Conservation (phyloP, 2,888 invertebrate genomes). For the Pinctada fucata region DNA sequence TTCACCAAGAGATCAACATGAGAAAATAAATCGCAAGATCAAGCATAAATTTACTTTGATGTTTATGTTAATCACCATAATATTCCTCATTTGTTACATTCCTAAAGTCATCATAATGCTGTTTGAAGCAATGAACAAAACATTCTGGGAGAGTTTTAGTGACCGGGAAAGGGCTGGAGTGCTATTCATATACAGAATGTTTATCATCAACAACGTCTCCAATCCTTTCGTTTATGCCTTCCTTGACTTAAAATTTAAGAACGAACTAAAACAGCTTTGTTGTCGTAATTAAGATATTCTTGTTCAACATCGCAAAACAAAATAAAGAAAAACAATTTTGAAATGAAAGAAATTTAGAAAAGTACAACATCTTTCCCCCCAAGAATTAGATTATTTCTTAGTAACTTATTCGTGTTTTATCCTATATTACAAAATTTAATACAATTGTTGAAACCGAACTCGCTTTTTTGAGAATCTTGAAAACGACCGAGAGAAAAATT, state of each 20-base stretch:
- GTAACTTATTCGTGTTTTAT: no score
- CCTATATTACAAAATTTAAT: no score
- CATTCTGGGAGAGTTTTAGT: constrained; percentile 15
- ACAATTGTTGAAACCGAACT: no score
- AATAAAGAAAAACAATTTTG: no score
- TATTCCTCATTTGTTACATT: constrained; percentile 23
- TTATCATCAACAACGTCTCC: constrained; percentile 18
- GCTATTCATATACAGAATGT: constrained; percentile 21
- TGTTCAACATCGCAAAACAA: no score
- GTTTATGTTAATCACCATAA: constrained; percentile 23
- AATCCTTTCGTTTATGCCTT: constrained; percentile 28
- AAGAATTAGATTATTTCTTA: no score
- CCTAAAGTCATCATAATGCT: constrained; percentile 25
- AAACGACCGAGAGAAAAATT: no score
- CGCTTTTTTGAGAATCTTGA: no score
- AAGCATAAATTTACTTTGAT: constrained; percentile 18
- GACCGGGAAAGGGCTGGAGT: constrained; percentile 2
- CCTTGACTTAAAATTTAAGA: constrained; percentile 12
- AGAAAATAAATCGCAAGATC: neutral
- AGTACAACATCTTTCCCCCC: no score
- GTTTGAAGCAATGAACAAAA: constrained; percentile 5
- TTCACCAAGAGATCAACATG: neutral
- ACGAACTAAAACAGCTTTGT: neutral
- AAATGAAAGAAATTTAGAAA: no score
- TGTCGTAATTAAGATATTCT: no score